A percentile compares a stretch with the other conserved stretches of the same genome.
These are phyloP conservation scores for Tychaedon coryphoeus DNA, from an alignment of 2,113 vertebrate genomes.

Conservation along the genomic window DNA sequence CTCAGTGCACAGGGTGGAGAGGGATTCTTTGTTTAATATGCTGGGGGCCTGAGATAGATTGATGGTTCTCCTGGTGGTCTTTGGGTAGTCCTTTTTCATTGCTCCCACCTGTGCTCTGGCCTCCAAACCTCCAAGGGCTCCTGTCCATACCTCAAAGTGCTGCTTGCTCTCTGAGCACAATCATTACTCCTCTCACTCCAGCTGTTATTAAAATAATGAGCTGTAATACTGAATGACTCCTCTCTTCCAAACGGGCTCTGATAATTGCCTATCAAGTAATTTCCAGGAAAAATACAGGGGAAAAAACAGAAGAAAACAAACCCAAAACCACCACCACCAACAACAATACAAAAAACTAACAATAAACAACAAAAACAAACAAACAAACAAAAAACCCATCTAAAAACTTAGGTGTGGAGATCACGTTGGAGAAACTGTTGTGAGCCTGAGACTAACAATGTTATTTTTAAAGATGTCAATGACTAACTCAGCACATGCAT, in stretches of 20 bases:
- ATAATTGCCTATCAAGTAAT: not conserved
- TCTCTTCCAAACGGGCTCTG: not conserved
- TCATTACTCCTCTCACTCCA: not conserved
- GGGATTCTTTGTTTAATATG: not conserved
- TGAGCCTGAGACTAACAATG: not conserved
- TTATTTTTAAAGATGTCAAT: constrained; percentile 32
- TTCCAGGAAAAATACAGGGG: not conserved
- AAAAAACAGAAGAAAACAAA: not conserved
- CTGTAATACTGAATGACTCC: not conserved
- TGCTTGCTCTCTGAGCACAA: not conserved
- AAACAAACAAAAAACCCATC: not conserved
- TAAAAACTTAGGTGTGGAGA: not conserved
- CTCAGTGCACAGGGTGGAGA: not conserved
- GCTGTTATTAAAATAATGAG: not conserved
- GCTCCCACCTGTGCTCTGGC: not conserved
- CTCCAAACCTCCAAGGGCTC: not conserved
- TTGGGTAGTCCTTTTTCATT: not conserved
- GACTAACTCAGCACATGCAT: constrained; percentile 29
- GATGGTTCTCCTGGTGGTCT: not conserved
- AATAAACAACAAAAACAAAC: not conserved
- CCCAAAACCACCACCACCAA: too few species aligned
- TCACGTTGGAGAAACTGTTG: not conserved
- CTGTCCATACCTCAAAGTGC: not conserved
- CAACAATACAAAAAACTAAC: too few species aligned
- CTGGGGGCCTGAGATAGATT: not conserved